Percentiles rank a stretch among this genome's conserved stretches.
Conservation (phyloP, 2,888 invertebrate genomes). For the Seira sanloemensis region DNA sequence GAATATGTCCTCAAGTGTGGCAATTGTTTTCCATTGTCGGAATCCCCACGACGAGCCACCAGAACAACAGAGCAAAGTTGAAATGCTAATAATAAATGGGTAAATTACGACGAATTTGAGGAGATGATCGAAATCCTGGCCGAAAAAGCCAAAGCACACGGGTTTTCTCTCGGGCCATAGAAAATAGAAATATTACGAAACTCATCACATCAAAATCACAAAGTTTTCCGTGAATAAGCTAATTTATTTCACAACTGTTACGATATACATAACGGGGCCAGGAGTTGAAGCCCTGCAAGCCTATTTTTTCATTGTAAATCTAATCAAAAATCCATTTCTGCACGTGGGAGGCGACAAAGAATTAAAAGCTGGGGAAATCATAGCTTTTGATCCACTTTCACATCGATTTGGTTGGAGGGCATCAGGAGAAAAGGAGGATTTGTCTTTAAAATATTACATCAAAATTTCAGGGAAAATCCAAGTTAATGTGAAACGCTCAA, state of each 20-base stretch:
- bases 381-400: too few species aligned
- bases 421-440: too few species aligned
- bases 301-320: background rate
- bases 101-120: too few species aligned
- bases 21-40: background rate
- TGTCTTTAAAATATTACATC: too few species aligned
- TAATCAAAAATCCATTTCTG: background rate
- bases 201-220: background rate
- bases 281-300: background rate
- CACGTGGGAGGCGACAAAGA: background rate
- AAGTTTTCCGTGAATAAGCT: background rate
- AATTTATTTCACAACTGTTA: background rate
- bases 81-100: background rate
- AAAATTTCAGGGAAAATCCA: too few species aligned
- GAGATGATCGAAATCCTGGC: background rate
- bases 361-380: background rate
- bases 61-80: background rate
- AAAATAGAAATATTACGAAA: background rate
- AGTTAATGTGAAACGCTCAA: too few species aligned
- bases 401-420: too few species aligned
- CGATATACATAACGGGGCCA: background rate
- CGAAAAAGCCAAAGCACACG: background rate
- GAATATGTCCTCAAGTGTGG: background rate
- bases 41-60: background rate
- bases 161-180: too few species aligned